Base-by-base conservation (phyloP, 2,797 vertebrate species). In the Pteropus rufus region DNA sequence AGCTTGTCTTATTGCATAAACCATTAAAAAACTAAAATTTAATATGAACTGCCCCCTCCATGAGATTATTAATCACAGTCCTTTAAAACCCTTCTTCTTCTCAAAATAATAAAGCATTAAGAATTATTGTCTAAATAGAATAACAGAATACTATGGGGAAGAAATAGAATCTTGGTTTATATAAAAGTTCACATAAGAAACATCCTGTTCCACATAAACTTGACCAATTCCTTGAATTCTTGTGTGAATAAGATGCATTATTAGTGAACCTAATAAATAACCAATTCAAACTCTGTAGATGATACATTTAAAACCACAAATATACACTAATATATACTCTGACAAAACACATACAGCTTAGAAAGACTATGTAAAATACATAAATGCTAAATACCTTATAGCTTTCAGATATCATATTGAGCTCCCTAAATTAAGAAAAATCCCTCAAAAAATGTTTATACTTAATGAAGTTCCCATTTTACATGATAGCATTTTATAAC, bases 401-500 rank as follows among this genome's bases (percentile, higher is more conserved):
- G 56, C 39, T 86, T 95, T 93, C n/a, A 75, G 29, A 79, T 82
- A 75, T 41, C 34, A 91, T 19, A 87, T 1, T 29, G 16, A 83
- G 58, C 31, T 89, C 46, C 67, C 85, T 86, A 93, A 70, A 87
- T 65, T 87, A 83, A 91, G 26, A 79, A 83, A 84, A 86, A 6
- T 46, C 23, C 73, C 18, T 80, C 34, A 89, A 39, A 96, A 96
- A 89, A 88, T 58, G 31, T 70, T 64, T 41, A 49, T 46, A 70
- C 1, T 70, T 81, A 67, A 88, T 31, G 82, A 54, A 72, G 34
- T 67, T 89, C 26, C 39, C 24, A 54, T 88, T 88, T 67, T 64
- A 91, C 60, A 81, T 23, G 69, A 46, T 44, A 85, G n/a, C 49
- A 82, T 86, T 69, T 93, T 88, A 89, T 64, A 86, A 72, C 64